These are phyloP conservation scores for Patella ulyssiponensis DNA, from an alignment of 2,888 invertebrate species.

Conservation along the genomic window DNA sequence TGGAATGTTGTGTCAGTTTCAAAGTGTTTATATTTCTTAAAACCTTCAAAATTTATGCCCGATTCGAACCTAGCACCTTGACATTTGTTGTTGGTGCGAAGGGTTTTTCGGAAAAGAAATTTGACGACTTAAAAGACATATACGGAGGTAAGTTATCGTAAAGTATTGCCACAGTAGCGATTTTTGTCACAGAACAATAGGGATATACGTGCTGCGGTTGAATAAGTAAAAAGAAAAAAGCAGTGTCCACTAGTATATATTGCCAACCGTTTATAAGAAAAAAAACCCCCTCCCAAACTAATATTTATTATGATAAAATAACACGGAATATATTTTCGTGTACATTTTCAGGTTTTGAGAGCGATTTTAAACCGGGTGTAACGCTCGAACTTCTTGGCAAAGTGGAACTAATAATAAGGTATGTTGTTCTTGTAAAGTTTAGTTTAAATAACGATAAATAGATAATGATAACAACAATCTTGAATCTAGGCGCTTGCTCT, in stretches of 20 bases:
- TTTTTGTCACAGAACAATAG: too few relatives aligned
- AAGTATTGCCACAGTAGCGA: too few relatives aligned
- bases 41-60: conserved; percentile 48
- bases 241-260: too few relatives aligned
- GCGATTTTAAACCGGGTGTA: conserved; percentile 39
- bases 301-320: too few relatives aligned
- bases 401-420: conserved; percentile 42
- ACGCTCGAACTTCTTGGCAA: conserved; percentile 46
- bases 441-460: too few relatives aligned
- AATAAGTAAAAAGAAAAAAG: too few relatives aligned
- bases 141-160: conserved; percentile 24
- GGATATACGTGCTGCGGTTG: too few relatives aligned
- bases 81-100: conserved; percentile 45
- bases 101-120: conserved; percentile 27
- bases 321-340: too few relatives aligned
- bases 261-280: too few relatives aligned
- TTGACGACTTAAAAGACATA: conserved; percentile 26
- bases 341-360: conserved; percentile 41
- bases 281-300: too few relatives aligned
- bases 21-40: conserved; percentile 52
- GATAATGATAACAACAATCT: too few relatives aligned
- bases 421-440: conserved; percentile 8
- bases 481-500: too few relatives aligned
- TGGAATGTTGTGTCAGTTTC: conserved; percentile 56
- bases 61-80: conserved; percentile 49